Percentiles rank a stretch among this genome's conserved stretches.
These are phyloP conservation scores for Scaptomyza graminum DNA, from an alignment of 1,140 invertebrate species.

Conservation along the genomic window DNA sequence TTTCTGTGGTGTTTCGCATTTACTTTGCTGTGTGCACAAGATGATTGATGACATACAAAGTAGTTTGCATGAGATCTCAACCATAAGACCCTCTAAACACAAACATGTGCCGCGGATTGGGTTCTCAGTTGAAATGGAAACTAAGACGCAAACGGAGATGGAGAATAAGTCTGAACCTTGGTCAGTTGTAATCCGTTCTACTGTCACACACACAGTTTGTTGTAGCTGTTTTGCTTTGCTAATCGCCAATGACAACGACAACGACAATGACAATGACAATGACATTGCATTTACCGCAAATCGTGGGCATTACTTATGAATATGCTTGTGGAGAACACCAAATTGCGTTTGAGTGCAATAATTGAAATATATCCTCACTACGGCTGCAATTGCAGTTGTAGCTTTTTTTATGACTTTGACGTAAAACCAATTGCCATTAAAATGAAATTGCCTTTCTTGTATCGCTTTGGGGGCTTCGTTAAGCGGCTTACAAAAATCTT, in stretches of 20 bases:
- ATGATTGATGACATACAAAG: slow-evolving; percentile 68
- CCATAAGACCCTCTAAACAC: slow-evolving; percentile 30
- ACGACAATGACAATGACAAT: slow-evolving; percentile 40
- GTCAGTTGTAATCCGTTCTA: slow-evolving; percentile 43
- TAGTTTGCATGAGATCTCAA: slow-evolving; percentile 53
- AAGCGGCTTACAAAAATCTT: slow-evolving; percentile 74
- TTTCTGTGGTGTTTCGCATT: neutral
- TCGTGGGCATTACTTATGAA: slow-evolving; percentile 3
- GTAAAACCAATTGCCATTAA: slow-evolving; percentile 46
- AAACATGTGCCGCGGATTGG: slow-evolving; percentile 48
- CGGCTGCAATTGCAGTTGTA: slow-evolving; percentile 15
- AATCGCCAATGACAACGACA: slow-evolving; percentile 33
- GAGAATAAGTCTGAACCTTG: neutral
- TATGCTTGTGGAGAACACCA: slow-evolving; percentile 11
- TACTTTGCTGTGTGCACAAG: slow-evolving; percentile 17
- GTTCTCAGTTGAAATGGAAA: slow-evolving; percentile 16
- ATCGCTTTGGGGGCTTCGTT: slow-evolving; percentile 24
- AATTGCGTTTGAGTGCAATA: slow-evolving; percentile 47
- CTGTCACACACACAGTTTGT: slow-evolving; percentile 22
- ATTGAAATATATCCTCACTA: slow-evolving; percentile 51
- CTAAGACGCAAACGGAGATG: neutral
- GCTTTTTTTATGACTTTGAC: slow-evolving; percentile 26
- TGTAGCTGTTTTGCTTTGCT: slow-evolving; percentile 9
- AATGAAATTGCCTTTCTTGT: slow-evolving; percentile 26
- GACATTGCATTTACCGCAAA: slow-evolving; percentile 27